Evolutionary conservation across 1,140 invertebrate species (phyloP).

Genomic region (Drosophila ironensis): DNA sequence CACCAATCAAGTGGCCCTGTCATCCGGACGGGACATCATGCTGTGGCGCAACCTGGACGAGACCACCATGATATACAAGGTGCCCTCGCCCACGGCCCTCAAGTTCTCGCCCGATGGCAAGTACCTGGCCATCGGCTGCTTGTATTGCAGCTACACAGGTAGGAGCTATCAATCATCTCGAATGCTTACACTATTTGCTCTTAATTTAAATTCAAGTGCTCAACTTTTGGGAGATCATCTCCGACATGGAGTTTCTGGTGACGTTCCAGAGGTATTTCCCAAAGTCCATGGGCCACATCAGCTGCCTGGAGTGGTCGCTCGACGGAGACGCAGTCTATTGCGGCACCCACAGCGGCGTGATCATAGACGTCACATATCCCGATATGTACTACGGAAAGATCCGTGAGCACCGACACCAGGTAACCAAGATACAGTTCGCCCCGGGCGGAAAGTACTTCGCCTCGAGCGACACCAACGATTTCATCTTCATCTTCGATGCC

Average conservation of each 20-base stretch:
- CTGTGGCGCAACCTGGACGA: constrained; percentile 61
- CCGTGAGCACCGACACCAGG: constrained; percentile 32
- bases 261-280: constrained; percentile 54
- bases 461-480: constrained; percentile 54
- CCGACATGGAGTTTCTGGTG: constrained; percentile 42
- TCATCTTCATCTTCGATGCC: constrained; percentile 58
- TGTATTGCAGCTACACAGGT: constrained; percentile 50
- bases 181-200: neutral
- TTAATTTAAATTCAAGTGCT: constrained; percentile 33
- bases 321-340: constrained; percentile 52
- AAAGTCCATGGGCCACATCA: constrained; percentile 28
- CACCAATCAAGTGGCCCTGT: constrained; percentile 63
- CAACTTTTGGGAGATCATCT: constrained; percentile 61
- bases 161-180: neutral
- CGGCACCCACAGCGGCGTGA: constrained; percentile 46
- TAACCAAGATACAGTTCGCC: constrained; percentile 57
- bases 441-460: constrained; percentile 65
- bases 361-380: constrained; percentile 43
- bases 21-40: constrained; percentile 64
- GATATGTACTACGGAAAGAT: constrained; percentile 21
- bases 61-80: constrained; percentile 63
- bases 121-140: constrained; percentile 66
- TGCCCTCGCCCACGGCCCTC: constrained; percentile 52
- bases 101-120: constrained; percentile 64
- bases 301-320: constrained; percentile 66